Conservation (phyloP, 53 echinoderm and acorn worm species). For the Apostichopus leukothele region DNA sequence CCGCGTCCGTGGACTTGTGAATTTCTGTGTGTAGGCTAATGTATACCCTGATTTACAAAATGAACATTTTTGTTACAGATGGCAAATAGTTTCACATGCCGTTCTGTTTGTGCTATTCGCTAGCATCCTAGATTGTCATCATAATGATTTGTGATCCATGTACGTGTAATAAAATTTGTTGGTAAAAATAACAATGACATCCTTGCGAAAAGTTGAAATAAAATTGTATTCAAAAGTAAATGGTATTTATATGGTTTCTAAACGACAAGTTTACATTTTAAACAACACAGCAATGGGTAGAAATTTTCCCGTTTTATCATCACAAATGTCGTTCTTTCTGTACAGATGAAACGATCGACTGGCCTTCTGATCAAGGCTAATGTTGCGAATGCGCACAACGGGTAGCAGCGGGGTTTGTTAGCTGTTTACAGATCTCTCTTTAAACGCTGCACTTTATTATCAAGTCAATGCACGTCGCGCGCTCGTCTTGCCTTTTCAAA, state of each 20-base stretch:
- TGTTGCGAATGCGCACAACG: background rate
- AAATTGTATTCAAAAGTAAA: constrained; percentile 28
- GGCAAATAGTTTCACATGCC: too few species aligned
- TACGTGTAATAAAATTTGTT: background rate
- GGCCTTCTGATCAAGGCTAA: background rate
- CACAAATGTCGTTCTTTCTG: background rate
- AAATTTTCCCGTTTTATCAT: background rate
- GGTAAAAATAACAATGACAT: constrained; percentile 18
- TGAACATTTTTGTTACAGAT: too few species aligned
- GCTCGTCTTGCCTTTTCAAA: background rate
- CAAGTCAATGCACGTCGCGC: background rate
- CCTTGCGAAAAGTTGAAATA: background rate
- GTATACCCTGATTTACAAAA: too few species aligned
- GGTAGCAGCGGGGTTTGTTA: background rate
- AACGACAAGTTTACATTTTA: background rate
- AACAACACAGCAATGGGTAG: background rate
- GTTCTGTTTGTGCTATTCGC: background rate
- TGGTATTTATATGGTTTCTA: constrained; percentile 33
- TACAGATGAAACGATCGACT: constrained; percentile 4
- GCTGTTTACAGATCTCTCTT: background rate
- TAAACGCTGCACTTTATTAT: background rate
- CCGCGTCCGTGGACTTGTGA: too few species aligned
- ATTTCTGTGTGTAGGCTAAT: too few species aligned
- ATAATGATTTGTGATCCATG: constrained; percentile 1
- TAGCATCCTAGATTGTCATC: background rate